Evolutionary conservation across 2,888 invertebrate species (phyloP).

Genomic region (Gnatocerus cornutus): DNA sequence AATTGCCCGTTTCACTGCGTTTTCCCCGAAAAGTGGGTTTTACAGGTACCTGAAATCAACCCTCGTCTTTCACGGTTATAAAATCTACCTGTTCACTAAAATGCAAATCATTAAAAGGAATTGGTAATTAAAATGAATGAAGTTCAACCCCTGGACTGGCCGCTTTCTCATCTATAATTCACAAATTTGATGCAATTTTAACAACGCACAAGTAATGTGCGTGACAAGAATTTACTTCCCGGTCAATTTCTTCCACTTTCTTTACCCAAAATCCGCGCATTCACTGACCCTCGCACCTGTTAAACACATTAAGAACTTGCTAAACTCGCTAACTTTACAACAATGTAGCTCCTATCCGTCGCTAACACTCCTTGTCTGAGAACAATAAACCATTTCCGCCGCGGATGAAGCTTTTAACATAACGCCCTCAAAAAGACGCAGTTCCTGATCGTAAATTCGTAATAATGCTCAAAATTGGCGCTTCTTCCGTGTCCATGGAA

Average conservation of each 20-base stretch:
- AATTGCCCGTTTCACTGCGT: no score
- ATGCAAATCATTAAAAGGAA: background rate
- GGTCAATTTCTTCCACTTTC: background rate
- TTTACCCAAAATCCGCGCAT: background rate
- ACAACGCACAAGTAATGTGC: background rate
- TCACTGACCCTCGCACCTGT: slow-evolving; percentile 2
- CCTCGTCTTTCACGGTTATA: slow-evolving; percentile 1
- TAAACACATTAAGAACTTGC: background rate
- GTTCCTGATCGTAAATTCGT: no score
- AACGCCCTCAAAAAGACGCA: slow-evolving; percentile 9
- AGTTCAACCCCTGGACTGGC: slow-evolving; percentile 1
- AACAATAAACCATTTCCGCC: slow-evolving; percentile 1
- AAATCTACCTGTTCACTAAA: background rate
- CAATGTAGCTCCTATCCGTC: background rate
- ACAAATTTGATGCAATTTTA: no score
- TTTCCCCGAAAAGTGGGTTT: background rate
- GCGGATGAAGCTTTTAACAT: background rate
- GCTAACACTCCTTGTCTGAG: background rate
- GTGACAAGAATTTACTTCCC: no score
- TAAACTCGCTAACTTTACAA: background rate
- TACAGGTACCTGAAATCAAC: background rate
- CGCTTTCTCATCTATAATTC: no score
- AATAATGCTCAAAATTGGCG: background rate
- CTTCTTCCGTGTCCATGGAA: background rate
- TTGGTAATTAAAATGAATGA: background rate